Evolutionary conservation across 2,888 invertebrate genomes (phyloP), one percentile per base, ranked within the genome.

Genomic region (Seira sanloemensis): DNA sequence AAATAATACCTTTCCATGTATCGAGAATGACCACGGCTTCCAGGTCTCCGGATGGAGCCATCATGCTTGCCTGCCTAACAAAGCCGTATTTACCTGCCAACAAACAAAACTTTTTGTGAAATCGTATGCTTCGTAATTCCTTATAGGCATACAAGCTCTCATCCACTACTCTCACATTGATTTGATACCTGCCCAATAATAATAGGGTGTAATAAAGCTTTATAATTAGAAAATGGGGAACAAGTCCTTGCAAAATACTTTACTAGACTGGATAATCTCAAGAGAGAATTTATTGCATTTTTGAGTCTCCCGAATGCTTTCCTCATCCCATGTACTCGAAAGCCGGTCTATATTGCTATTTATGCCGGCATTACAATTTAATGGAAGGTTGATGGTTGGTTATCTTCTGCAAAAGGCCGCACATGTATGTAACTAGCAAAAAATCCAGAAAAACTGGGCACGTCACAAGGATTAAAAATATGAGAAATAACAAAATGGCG

Each of bases 401-500:
- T 65, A 78, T 78, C 78, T 62, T 72, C 71, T 72, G 78, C 46
- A 72, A 72, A 72, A 24, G 23, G n/a, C 16, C 12, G 67, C 21
- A 19, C 24, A 9, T 18, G 50, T 26, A 25, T 7, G 26, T 74
- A 19, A 65, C 27, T 65, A 65, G 7, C 16, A 26, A 54, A 1
- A 62, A 24, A 46, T 19, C 16, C 25, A 27, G 12, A 12, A 23
- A 46, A 25, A 37, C 25, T 26, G 21, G 16, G 46, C 24, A 16
- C 27, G 12, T 18, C 16, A 19, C 27, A 27, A 25, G 24, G n/a
- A 65, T 19, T 24, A 19, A 66, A 24, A 50, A 25, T 71, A 72
- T 25, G 58, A 46, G 18, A 71, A 54, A 58, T 5, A 71, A 79
- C 79, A 80, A 80, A 80, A 80, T 80, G 80, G 80, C 80, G 37